Evolutionary conservation across 2,797 vertebrate genomes (phyloP).

Genomic region (Hemitrygon akajei): DNA sequence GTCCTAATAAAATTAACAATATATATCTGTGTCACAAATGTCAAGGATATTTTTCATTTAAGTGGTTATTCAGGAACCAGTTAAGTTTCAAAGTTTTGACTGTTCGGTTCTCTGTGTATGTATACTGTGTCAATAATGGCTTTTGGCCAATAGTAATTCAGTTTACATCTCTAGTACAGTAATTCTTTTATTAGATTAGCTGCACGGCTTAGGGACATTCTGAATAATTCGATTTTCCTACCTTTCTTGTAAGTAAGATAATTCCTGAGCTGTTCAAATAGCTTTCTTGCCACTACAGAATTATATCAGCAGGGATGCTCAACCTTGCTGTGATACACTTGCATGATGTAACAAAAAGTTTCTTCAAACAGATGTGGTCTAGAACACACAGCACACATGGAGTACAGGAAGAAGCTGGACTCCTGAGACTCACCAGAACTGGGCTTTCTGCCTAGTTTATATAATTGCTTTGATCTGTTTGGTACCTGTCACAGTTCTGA

Average conservation of each 20-base stretch:
- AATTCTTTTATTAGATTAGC: conserved; percentile 14
- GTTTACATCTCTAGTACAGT: neutral
- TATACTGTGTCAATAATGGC: neutral
- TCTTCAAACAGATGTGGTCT: neutral
- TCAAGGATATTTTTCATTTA: neutral
- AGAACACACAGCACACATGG: neutral
- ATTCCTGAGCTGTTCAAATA: neutral
- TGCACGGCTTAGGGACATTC: neutral
- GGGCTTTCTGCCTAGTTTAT: neutral
- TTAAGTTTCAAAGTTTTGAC: neutral
- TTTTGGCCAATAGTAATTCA: neutral
- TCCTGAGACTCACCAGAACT: neutral
- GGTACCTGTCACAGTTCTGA: neutral
- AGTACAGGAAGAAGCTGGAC: neutral
- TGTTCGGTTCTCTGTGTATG: neutral
- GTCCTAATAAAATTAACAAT: conserved; percentile 15
- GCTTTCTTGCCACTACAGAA: neutral
- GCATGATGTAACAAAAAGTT: neutral
- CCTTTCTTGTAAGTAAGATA: neutral
- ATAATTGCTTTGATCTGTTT: neutral
- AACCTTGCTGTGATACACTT: neutral
- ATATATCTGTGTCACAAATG: conserved; percentile 16
- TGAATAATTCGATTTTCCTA: neutral
- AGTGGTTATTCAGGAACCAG: conserved; percentile 16
- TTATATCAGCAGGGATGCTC: neutral